Evolutionary conservation across 2,888 invertebrate genomes (phyloP).

Genomic region (Temnothorax rugatulus): DNA sequence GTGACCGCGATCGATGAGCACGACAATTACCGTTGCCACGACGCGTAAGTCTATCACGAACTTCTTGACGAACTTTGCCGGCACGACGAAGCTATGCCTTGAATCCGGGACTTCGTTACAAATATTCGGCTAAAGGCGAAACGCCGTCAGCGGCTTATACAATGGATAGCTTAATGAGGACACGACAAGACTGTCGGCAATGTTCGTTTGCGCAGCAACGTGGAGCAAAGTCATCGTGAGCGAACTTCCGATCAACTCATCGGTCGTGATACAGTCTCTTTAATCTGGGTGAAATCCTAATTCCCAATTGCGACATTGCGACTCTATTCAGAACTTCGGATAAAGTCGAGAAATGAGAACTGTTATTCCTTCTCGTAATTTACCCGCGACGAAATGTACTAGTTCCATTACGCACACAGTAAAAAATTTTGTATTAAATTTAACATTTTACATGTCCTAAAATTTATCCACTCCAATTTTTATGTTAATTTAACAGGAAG

Average conservation of each 20-base stretch:
- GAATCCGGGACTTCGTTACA: background rate
- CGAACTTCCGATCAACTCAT: background rate
- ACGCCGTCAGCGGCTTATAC: background rate
- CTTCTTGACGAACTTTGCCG: constrained; percentile 22
- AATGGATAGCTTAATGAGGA: constrained; percentile 14
- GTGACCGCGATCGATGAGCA: background rate
- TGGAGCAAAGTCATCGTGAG: background rate
- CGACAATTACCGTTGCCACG: background rate
- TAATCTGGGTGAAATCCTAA: constrained; percentile 9
- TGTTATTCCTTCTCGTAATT: background rate
- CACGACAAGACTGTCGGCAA: background rate
- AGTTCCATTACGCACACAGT: background rate
- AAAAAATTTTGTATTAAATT: too few species aligned
- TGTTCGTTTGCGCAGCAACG: too few species aligned
- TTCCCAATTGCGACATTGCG: constrained; percentile 19
- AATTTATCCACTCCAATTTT: too few species aligned
- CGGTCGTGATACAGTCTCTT: constrained; percentile 6
- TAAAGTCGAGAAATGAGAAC: background rate
- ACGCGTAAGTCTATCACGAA: constrained; percentile 6
- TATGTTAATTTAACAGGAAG: too few species aligned
- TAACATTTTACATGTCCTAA: too few species aligned
- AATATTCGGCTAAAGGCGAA: constrained; percentile 11
- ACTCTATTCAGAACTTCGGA: background rate
- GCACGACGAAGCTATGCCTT: background rate
- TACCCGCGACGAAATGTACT: background rate